phyloP scores from a whole-genome alignment of 2,888 invertebrate species.

The Lycophotia porphyrea region DNA sequence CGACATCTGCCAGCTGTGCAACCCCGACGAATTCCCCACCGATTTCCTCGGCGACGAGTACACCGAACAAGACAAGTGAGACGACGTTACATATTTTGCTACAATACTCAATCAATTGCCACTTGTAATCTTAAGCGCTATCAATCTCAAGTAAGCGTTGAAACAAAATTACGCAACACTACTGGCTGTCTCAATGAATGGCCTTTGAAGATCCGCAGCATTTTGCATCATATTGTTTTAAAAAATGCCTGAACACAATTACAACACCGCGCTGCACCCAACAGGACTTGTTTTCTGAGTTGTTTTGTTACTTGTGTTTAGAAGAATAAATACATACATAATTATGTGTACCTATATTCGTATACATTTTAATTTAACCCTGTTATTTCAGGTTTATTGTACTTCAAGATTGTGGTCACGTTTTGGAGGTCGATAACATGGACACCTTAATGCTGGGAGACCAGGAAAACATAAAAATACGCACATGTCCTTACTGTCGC shows the following conservation, averaged over 20 bases:
- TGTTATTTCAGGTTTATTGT: constrained; percentile 84
- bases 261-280: neutral
- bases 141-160: neutral
- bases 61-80: constrained; percentile 88
- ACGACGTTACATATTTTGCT: constrained; percentile 4
- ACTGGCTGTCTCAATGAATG: neutral
- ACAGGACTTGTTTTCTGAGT: neutral
- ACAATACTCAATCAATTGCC: neutral
- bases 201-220: neutral
- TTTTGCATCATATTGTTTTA: neutral
- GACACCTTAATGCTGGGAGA: constrained; percentile 82
- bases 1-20: constrained; percentile 90
- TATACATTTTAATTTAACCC: neutral
- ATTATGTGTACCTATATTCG: neutral
- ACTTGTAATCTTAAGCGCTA: neutral
- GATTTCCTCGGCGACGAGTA: constrained; percentile 81
- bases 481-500: constrained; percentile 90
- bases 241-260: neutral
- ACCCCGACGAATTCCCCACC: constrained; percentile 85
- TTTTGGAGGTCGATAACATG: constrained; percentile 85
- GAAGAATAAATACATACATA: neutral
- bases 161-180: constrained; percentile 1
- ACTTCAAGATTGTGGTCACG: constrained; percentile 89
- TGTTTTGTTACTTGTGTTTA: neutral
- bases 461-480: constrained; percentile 76